Base-by-base conservation (phyloP, 2,888 invertebrate species). In the Flabesymbios commensalis region DNA sequence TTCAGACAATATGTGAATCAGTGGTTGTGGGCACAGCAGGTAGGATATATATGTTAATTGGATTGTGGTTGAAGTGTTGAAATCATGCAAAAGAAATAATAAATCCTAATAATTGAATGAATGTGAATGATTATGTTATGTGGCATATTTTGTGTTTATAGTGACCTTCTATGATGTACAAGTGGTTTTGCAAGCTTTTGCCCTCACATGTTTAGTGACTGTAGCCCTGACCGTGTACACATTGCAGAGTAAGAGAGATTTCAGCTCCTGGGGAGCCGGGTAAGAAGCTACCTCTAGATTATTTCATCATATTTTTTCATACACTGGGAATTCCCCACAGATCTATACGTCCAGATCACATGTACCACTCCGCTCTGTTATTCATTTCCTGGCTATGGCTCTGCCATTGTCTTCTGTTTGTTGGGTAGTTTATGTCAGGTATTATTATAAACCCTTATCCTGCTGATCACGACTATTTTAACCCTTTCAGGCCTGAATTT, bases 241-340 rank as follows among this genome's bases (percentile, higher is more conserved):
- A 0, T 88, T 93, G 71, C 93, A 93, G 85, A 89, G 90, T 17
- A 93, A 92, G 78, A 86, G 87, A 54, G 93, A 94, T 83, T 93
- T 92, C 84, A 90, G 90, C 14, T 88, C 89, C 61, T 84, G 90
- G 79, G 89, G 89, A 77, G 89, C 90, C 79, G 89, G 88, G 90
- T 91, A 82, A 86, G 88, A 28, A 7, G 24, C 36, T 54, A 1
- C 22, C 41, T 54, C n/a, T n/a, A n/a, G n/a, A n/a, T n/a, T n/a
- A n/a, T 19, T 19, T 28, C 10, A 7, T 28, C 51, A 26, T 28
- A 10, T 14, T 24, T 28, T 26, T 10, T 28, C 51, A 17, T 36
- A n/a, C n/a, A 41, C 22, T 45, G 4, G 3, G 10, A 26, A 41
- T 54, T 22, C 10, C 17, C 5, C 22, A 19, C 5, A 48, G 3